Conservation (phyloP, 2,113 vertebrate species). For the Elanoides forficatus region DNA sequence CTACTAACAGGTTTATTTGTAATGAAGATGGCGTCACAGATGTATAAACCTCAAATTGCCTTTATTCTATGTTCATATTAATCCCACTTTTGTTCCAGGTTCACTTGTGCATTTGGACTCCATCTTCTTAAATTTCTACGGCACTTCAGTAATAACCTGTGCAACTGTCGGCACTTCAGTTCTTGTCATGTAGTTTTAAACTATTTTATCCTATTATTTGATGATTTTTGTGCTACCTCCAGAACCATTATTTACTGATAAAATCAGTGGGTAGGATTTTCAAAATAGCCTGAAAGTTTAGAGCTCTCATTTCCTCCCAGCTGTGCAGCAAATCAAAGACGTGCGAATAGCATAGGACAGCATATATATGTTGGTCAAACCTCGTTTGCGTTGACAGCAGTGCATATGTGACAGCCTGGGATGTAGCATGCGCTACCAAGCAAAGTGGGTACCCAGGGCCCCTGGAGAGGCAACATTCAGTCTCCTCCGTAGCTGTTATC, state of each 20-base stretch:
- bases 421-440: not conserved
- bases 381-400: rapidly evolving
- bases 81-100: not conserved
- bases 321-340: not conserved
- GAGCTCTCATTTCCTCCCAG: not conserved
- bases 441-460: not conserved
- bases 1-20: conserved; percentile 17
- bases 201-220: not conserved
- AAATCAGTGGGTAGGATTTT: not conserved
- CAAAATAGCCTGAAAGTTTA: not conserved
- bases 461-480: not conserved
- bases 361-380: not conserved
- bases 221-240: not conserved
- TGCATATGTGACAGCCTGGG: not conserved
- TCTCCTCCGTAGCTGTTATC: not conserved
- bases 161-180: not conserved
- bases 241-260: not conserved
- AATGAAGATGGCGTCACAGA: not conserved
- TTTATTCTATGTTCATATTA: not conserved
- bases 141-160: not conserved
- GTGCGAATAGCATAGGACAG: not conserved
- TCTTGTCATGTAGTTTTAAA: not conserved
- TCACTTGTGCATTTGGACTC: not conserved
- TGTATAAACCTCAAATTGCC: not conserved
- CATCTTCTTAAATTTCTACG: not conserved